A percentile compares a stretch with the other conserved stretches of the same genome.
Conservation (phyloP, 2,797 vertebrate genomes). For the Pantherophis alleghaniensis region DNA sequence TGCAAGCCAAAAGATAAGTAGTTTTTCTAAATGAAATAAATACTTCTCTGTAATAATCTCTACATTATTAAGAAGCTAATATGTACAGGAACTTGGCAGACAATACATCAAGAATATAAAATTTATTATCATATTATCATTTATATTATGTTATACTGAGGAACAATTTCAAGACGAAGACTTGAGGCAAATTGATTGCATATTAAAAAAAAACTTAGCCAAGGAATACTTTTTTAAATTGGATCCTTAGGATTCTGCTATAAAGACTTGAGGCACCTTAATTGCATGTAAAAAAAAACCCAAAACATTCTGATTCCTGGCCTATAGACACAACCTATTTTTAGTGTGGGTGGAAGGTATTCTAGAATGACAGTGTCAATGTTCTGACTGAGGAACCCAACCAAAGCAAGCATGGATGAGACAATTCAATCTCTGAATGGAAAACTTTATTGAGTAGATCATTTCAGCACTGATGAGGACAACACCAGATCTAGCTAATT, state of each 20-base stretch:
- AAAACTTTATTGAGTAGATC: too few relatives aligned
- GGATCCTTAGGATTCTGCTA: background rate
- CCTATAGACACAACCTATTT: background rate
- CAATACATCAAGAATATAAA: conserved; percentile 2
- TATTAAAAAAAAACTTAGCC: background rate
- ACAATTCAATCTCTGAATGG: too few relatives aligned
- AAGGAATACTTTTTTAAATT: background rate
- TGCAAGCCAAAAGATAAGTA: conserved; percentile 1
- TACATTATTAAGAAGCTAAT: background rate
- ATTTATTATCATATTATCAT: background rate
- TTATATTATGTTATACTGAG: background rate
- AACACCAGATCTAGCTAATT: too few relatives aligned
- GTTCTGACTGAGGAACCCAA: too few relatives aligned
- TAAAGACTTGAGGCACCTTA: background rate
- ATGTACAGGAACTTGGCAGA: background rate
- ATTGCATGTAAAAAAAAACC: background rate
- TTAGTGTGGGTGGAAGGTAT: background rate
- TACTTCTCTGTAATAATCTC: background rate
- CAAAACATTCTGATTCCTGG: background rate
- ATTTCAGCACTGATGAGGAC: too few relatives aligned
- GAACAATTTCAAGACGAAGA: background rate
- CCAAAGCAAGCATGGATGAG: too few relatives aligned
- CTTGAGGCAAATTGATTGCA: background rate
- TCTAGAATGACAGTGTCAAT: background rate
- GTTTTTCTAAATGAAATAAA: conserved; percentile 24